Conservation (phyloP, 2,888 invertebrate species). For the Ptilodon capucinus region DNA sequence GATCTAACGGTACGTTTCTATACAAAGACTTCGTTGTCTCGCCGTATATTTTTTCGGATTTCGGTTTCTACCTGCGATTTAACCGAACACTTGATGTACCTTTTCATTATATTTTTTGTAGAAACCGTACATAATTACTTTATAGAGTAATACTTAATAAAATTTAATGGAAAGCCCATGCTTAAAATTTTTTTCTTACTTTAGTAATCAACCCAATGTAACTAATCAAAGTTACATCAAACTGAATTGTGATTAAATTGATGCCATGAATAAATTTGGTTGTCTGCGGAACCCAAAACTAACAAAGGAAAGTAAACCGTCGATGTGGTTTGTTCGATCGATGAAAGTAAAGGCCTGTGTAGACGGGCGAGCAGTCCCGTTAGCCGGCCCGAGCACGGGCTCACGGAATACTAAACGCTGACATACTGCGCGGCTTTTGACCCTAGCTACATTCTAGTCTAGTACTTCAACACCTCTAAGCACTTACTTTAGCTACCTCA, state of each 20-base stretch:
- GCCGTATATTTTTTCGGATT: slow-evolving; percentile 44
- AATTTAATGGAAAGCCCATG: neutral
- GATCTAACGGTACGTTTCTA: slow-evolving; percentile 64
- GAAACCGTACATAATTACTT: slow-evolving; percentile 61
- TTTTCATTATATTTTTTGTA: slow-evolving; percentile 52
- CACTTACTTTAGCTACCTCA: slow-evolving; percentile 53
- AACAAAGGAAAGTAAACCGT: slow-evolving; percentile 81
- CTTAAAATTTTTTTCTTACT: neutral
- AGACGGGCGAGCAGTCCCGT: slow-evolving; percentile 74
- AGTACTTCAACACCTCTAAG: slow-evolving; percentile 69
- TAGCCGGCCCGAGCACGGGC: slow-evolving; percentile 71
- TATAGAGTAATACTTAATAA: slow-evolving; percentile 42
- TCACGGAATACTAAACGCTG: slow-evolving; percentile 81
- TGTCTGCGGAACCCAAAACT: slow-evolving; percentile 58
- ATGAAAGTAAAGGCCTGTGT: slow-evolving; percentile 81
- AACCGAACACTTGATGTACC: slow-evolving; percentile 67
- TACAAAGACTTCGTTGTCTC: slow-evolving; percentile 59
- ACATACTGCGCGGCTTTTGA: slow-evolving; percentile 82
- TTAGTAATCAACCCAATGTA: neutral
- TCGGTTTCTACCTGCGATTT: slow-evolving; percentile 65
- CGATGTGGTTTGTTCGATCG: slow-evolving; percentile 73
- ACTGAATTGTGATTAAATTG: slow-evolving; percentile 5
- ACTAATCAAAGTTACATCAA: neutral
- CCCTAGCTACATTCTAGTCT: slow-evolving; percentile 80
- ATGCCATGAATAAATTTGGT: slow-evolving; percentile 34